Percentiles rank a stretch among this genome's conserved stretches.
These are phyloP conservation scores for Archaeoteleia sp. DNA, from an alignment of 2,888 invertebrate genomes.

Conservation along the genomic window DNA sequence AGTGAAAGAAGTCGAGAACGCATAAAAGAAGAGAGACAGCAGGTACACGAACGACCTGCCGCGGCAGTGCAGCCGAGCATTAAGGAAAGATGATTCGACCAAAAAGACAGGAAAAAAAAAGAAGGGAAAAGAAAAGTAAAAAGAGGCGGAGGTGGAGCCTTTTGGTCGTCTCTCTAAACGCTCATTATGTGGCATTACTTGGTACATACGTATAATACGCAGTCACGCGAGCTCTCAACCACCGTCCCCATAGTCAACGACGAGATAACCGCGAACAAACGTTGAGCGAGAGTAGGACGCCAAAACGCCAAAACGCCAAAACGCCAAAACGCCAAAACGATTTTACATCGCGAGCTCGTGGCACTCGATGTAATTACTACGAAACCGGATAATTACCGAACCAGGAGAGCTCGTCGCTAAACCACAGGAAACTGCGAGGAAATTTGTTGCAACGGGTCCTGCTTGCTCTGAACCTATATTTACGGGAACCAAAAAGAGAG, in stretches of 20 bases:
- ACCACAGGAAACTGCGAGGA: constrained; percentile 29
- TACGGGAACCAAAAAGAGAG: too few relatives aligned
- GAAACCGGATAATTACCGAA: constrained; percentile 51
- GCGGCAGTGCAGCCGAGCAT: constrained; percentile 32
- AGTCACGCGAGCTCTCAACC: constrained; percentile 66
- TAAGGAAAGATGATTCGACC: constrained; percentile 51
- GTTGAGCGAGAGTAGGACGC: constrained; percentile 55
- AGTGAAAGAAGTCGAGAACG: constrained; percentile 32
- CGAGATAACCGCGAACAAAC: constrained; percentile 49
- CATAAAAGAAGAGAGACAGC: background rate
- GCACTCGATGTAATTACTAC: constrained; percentile 60
- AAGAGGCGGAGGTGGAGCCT: constrained; percentile 51
- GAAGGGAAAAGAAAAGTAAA: constrained; percentile 43
- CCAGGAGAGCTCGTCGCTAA: constrained; percentile 19
- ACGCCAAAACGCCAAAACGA: constrained; percentile 23
- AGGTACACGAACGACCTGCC: constrained; percentile 14
- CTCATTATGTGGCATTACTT: constrained; percentile 68
- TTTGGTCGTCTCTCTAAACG: constrained; percentile 67
- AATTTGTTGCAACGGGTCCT: constrained; percentile 21
- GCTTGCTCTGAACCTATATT: constrained; percentile 8
- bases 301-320: background rate
- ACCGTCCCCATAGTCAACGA: constrained; percentile 50
- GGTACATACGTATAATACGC: constrained; percentile 62
- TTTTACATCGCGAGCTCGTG: constrained; percentile 53
- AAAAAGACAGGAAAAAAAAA: constrained; percentile 46